Evolutionary conservation across 2,888 invertebrate species (phyloP).

Genomic region (Drosophila birchii): DNA sequence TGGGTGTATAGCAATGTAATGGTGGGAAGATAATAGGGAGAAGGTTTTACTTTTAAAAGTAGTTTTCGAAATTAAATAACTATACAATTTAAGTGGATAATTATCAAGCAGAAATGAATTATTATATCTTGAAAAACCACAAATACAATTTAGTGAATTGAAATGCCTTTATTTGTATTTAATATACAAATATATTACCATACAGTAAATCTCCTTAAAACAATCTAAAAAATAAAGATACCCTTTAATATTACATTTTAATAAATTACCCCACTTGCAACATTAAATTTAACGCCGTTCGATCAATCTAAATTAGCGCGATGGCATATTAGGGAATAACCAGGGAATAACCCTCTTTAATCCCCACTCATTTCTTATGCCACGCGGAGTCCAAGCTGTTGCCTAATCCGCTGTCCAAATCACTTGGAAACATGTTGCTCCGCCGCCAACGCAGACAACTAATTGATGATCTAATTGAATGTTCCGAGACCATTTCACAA

Average conservation of each 20-base stretch:
- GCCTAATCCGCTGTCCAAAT: conserved; percentile 33
- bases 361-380: conserved; percentile 15
- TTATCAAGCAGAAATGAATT: no score
- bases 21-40: not conserved
- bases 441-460: conserved; percentile 14
- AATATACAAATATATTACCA: no score
- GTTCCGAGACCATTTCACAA: conserved; percentile 39
- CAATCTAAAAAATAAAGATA: no score
- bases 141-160: no score
- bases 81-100: no score
- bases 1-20: no score
- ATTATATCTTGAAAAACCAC: no score
- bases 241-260: not conserved
- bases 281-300: conserved; percentile 1
- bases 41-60: not conserved
- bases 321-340: not conserved
- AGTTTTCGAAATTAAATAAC: not conserved
- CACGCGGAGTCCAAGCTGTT: conserved; percentile 11
- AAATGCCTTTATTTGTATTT: no score
- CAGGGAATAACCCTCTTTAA: conserved; percentile 11
- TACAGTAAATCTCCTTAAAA: no score
- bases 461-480: conserved; percentile 73
- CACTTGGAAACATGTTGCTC: conserved; percentile 43
- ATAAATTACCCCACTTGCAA: not conserved
- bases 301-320: conserved; percentile 32